Percentiles rank a stretch among this genome's conserved stretches.
Conservation (phyloP, 2,797 vertebrate genomes). For the Falco columbarius region DNA sequence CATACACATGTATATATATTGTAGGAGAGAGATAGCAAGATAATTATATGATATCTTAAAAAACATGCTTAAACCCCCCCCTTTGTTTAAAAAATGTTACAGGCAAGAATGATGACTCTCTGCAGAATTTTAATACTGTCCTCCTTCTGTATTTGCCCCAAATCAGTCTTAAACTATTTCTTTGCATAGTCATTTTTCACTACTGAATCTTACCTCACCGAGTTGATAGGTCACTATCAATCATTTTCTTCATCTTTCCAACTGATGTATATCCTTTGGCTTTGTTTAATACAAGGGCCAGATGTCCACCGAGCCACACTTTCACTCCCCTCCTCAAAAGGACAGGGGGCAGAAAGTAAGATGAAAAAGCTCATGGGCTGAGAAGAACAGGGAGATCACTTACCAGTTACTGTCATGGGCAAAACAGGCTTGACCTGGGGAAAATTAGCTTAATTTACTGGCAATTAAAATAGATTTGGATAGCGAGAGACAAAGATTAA, state of each 20-base stretch:
- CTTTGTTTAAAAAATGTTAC: background rate
- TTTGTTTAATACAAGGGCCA: background rate
- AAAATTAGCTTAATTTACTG: background rate
- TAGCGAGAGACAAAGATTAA: background rate
- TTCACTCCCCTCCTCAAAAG: background rate
- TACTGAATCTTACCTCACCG: background rate
- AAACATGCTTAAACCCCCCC: background rate
- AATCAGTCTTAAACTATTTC: background rate
- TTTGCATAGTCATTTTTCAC: background rate
- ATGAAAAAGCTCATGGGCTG: background rate
- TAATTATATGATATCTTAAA: background rate
- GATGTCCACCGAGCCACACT: fast-evolving
- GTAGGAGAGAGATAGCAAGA: background rate
- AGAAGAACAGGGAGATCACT: background rate
- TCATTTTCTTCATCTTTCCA: background rate
- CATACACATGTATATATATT: background rate
- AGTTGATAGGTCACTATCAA: background rate
- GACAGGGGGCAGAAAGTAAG: background rate
- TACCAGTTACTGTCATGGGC: background rate
- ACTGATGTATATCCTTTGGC: background rate
- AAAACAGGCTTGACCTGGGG: background rate
- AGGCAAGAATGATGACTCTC: background rate
- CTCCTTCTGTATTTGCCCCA: background rate
- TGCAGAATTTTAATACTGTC: background rate
- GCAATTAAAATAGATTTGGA: background rate